Percentiles rank a stretch among this genome's conserved stretches.
Conservation (phyloP, 2,113 vertebrate species). For the Neomonachus schauinslandi region DNA sequence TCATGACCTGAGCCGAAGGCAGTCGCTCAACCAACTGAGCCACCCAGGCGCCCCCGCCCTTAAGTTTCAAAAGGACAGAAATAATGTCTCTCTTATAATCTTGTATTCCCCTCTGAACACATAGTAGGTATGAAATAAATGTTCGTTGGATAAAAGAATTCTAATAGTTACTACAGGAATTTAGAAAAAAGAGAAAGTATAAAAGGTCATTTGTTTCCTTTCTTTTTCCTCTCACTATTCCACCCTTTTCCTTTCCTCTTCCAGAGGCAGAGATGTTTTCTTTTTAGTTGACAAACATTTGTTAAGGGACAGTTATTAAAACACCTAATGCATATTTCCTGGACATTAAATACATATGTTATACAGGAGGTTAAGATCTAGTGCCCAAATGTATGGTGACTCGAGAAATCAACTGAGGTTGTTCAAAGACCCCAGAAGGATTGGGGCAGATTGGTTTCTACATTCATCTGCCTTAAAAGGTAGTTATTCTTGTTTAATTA, state of each 20-base stretch:
- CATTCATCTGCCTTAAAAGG: neutral
- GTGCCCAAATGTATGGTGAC: neutral
- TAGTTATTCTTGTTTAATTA: slow-evolving; percentile 66
- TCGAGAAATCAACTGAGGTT: neutral
- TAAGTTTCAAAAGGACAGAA: neutral
- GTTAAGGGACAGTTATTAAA: slow-evolving; percentile 15
- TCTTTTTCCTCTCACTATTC: neutral
- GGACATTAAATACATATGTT: neutral
- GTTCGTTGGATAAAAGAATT: neutral
- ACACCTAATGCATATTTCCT: neutral
- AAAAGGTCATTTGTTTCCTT: neutral
- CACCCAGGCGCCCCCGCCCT: too few relatives aligned
- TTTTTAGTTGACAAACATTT: neutral
- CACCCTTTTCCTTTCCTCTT: neutral
- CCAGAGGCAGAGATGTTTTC: neutral
- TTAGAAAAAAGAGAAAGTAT: neutral
- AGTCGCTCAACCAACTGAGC: too few relatives aligned
- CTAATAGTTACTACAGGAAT: neutral
- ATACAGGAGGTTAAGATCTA: neutral
- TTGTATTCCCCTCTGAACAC: neutral
- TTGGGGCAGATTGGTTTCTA: neutral
- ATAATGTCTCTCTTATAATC: neutral
- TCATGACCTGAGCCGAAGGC: too few relatives aligned
- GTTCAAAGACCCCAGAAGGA: neutral
- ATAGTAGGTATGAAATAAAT: neutral